Evolutionary conservation across 2,797 vertebrate species (phyloP), one percentile per base, ranked within the genome.

Genomic region (Thunnus albacares): DNA sequence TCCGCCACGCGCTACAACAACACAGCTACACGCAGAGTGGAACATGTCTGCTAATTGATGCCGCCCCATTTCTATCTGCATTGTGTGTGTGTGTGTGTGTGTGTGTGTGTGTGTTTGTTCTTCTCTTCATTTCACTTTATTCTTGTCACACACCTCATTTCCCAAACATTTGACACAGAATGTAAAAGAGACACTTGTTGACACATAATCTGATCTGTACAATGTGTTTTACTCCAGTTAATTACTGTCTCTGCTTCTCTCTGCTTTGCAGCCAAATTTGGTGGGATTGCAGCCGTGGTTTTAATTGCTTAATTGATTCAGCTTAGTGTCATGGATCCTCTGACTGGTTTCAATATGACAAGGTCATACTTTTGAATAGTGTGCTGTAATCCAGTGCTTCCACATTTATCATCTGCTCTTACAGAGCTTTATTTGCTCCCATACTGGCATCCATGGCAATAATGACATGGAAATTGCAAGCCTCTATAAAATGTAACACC

Each of bases 1-100:
- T 69, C 61, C 20, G 62, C 55, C 65, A 35, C 74, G 71, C 24
- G 33, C 75, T 18, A 17, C 66, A 79, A 72, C 85, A 89, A 86
- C 82, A 87, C 24, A 20, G 57, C 35, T 2, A 61, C 75, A 85
- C 43, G 17, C 71, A 43, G 74, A 75, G 76, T 65, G 77, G 76
- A 81, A 83, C 81, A 76, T 51, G 71, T 79, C 79, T 84, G 82
- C 86, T 91, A 89, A 92, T 91, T 91, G 85, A 88, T 71, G 76
- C 63, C 71, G 26, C 65, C 52, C 20, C 26, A 56, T 73, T 61
- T 71, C 63, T 30, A 47, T 82, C 68, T 66, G 69, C 26, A 52
- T 17, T 17, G 52, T 47, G 17, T 67, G 61, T 57, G 47, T 62
- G 28, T 17, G 52, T 47, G 35, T 43, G 45, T 66, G 11, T 73